Conservation (phyloP, 2,797 vertebrate genomes). For the Hylomyscus alleni region DNA sequence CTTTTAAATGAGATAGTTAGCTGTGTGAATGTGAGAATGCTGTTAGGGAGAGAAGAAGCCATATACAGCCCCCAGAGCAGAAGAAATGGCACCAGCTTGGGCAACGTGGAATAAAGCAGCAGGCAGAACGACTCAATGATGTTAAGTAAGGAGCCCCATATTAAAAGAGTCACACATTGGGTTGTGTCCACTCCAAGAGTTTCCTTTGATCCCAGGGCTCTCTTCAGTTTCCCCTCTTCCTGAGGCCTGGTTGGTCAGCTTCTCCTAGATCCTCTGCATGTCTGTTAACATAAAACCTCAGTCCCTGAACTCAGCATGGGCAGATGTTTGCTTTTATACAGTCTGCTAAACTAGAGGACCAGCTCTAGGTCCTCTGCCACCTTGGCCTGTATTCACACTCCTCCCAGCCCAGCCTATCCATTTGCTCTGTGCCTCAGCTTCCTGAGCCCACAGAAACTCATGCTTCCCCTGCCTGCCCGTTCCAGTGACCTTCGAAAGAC, state of each 20-base stretch:
- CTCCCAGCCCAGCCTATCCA: not conserved
- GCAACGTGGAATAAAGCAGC: not conserved
- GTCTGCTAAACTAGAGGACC: not conserved
- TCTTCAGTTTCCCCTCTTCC: not conserved
- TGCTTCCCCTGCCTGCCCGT: not conserved
- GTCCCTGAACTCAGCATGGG: not conserved
- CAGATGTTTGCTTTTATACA: not conserved
- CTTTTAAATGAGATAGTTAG: not conserved
- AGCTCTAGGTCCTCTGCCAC: not conserved
- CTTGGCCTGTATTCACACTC: not conserved
- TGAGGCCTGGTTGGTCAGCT: not conserved
- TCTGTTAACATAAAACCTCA: not conserved
- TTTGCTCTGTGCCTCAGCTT: not conserved
- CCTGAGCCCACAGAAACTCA: not conserved
- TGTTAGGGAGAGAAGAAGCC: not conserved
- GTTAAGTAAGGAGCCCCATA: not conserved
- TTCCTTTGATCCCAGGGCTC: not conserved
- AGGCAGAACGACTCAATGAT: not conserved
- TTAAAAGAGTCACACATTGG: not conserved
- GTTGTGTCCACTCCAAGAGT: not conserved
- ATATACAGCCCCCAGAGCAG: not conserved
- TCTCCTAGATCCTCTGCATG: not conserved
- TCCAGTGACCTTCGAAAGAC: not conserved
- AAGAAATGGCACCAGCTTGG: not conserved
- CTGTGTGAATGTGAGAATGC: not conserved